Evolutionary conservation across 2,113 vertebrate species (phyloP), one percentile per base, ranked within the genome.

Genomic region (Microtus oregoni): DNA sequence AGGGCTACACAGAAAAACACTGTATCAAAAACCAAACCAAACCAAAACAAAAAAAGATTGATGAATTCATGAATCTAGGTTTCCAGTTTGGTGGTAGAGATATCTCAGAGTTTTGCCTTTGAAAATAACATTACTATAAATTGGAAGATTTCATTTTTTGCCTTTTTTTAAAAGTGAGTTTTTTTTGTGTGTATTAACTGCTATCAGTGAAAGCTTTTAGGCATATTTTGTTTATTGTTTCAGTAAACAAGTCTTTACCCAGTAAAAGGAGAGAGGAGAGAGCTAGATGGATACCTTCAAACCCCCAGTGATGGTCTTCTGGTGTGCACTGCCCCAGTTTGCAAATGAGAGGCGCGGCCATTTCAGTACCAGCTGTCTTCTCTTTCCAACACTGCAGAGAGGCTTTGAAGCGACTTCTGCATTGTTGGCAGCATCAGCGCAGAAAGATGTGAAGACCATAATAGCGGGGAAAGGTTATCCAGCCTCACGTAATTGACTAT

Each of bases 361-460:
- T 95, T 97, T 96, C 70, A 68, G 86, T 67, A 75, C 92, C 96
- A 97, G 90, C 97, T 96, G 76, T 94, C 91, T 97, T 50, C 55
- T 76, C 50, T 90, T 86, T 89, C 96, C 22, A 86, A 68, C 38
- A 4, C 77, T 68, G 95, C 20, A 88, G 95, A 97, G 94, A 90
- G 68, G n/a, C 92, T 98, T 98, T 98, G 96, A 98, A 98, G 92
- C 3, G 58, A 95, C 96, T 91, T 90, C 75, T 90, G 76, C 89
- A 96, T 96, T 97, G 82, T 70, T 97, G 94, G 91, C 97, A 97
- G 85, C 65, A 67, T 94, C 82, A 92, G 73, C 96, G 44, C 86
- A 96, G 95, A 94, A 94, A 96, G 92, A 90, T 94, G 30, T 89
- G 67, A 97, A 97, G 96, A 96, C 72, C 87, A 7, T 92, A 92